Percentiles rank a stretch among this genome's conserved stretches.
These are phyloP conservation scores for Pimpla rufipes DNA, from an alignment of 2,888 invertebrate species.

Conservation along the genomic window DNA sequence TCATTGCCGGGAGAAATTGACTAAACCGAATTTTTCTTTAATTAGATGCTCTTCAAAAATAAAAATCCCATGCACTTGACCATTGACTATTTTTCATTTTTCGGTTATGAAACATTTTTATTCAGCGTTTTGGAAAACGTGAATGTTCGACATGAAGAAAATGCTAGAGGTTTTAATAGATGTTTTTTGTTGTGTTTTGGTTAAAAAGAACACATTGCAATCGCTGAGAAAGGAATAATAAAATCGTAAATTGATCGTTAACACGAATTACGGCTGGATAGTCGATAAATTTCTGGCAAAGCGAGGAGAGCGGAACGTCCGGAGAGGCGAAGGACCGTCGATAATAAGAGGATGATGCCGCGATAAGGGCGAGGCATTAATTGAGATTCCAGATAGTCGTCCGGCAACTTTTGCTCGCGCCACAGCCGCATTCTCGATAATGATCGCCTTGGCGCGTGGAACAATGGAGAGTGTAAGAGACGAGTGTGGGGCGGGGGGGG, in stretches of 20 bases:
- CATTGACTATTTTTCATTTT: no score
- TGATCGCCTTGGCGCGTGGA: constrained; percentile 75
- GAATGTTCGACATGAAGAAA: no score
- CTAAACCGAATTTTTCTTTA: not conserved
- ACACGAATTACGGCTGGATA: constrained; percentile 21
- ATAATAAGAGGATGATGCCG: constrained; percentile 59
- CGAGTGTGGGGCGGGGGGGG: not conserved
- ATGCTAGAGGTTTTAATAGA: no score
- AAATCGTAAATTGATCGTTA: not conserved
- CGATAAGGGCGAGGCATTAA: constrained; percentile 51
- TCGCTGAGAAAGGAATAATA: constrained; percentile 3
- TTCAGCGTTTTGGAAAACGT: no score
- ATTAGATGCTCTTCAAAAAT: not conserved
- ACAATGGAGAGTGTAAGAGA: constrained; percentile 74
- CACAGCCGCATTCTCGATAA: constrained; percentile 72
- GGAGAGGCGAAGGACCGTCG: constrained; percentile 29
- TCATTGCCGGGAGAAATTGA: not conserved
- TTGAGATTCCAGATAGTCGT: constrained; percentile 47
- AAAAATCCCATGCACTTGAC: no score
- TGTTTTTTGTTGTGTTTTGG: no score
- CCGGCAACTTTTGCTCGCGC: constrained; percentile 22
- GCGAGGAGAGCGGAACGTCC: not conserved
- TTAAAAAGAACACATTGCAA: no score
- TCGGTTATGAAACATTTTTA: no score
- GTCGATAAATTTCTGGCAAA: constrained; percentile 46